A percentile compares a stretch with the other conserved stretches of the same genome.
phyloP scores from a whole-genome alignment of 2,113 vertebrate genomes.

The Tonatia bakeri region DNA sequence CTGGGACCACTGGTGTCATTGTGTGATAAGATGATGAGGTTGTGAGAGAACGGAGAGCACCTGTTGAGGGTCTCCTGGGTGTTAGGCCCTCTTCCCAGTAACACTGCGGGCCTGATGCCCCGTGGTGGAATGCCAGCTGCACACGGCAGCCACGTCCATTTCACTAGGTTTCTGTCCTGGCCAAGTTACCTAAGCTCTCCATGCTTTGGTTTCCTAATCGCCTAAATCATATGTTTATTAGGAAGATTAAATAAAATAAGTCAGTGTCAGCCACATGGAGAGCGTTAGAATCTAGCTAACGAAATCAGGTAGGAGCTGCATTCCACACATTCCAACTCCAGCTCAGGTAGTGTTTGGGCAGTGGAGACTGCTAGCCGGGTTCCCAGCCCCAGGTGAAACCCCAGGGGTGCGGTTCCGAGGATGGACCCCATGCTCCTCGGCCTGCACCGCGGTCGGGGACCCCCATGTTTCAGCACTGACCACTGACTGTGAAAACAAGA shows the following conservation, averaged over 20 bases:
- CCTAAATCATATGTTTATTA: neutral
- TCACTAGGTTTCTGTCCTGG: neutral
- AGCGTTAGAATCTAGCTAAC: neutral
- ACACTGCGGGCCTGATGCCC: neutral
- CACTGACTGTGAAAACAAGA: neutral
- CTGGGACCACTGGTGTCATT: neutral
- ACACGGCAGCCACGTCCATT: rapidly evolving
- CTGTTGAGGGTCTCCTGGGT: no score
- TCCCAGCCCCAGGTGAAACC: neutral
- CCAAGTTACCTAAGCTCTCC: neutral
- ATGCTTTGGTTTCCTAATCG: neutral
- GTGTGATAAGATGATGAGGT: neutral
- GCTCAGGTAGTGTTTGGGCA: neutral
- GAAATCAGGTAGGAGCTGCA: neutral
- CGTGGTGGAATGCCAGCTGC: neutral
- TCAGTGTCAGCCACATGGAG: neutral
- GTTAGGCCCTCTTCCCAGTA: neutral
- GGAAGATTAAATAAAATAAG: neutral
- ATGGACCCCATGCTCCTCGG: neutral
- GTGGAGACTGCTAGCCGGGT: neutral
- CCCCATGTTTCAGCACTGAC: neutral
- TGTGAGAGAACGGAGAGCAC: no score
- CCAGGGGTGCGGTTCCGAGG: neutral
- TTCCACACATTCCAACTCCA: neutral
- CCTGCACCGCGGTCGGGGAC: no score